phyloP scores from a whole-genome alignment of 2,797 vertebrate species.

The Chelidonichthys spinosus region DNA sequence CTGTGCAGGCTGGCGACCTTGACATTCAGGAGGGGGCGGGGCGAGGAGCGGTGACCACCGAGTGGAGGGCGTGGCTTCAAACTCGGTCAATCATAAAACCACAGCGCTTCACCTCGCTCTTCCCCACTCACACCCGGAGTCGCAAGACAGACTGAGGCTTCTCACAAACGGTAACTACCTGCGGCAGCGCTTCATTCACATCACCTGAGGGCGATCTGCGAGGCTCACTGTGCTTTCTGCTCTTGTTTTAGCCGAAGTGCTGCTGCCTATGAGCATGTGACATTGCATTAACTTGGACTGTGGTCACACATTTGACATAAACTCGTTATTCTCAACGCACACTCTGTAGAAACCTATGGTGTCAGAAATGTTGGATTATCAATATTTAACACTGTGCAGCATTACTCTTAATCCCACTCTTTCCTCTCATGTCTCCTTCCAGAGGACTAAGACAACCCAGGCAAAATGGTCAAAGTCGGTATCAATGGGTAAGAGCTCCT shows the following conservation, averaged over 20 bases:
- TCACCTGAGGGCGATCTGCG: slow-evolving; percentile 29
- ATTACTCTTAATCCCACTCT: neutral
- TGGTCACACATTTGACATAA: neutral
- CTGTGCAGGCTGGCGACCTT: slow-evolving; percentile 74
- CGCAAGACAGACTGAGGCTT: slow-evolving; percentile 71
- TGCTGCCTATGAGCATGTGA: neutral
- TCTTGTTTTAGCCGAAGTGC: neutral
- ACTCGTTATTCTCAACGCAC: slow-evolving; percentile 3
- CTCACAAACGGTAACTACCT: slow-evolving; percentile 84
- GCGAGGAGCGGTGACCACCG: slow-evolving; percentile 25
- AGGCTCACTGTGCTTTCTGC: neutral
- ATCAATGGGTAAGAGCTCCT: slow-evolving; percentile 85
- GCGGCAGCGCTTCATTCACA: slow-evolving; percentile 12
- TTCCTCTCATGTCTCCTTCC: slow-evolving; percentile 21
- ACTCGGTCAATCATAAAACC: slow-evolving; percentile 73
- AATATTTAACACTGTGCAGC: neutral
- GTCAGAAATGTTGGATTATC: slow-evolving; percentile 15
- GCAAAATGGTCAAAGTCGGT: slow-evolving; percentile 89
- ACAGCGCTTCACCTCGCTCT: slow-evolving; percentile 27
- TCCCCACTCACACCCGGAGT: slow-evolving; percentile 82
- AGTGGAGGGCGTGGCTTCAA: slow-evolving; percentile 67
- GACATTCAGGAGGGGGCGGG: slow-evolving; percentile 80
- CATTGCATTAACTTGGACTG: neutral
- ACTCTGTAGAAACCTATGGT: neutral
- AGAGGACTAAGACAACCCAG: slow-evolving; percentile 83